Evolutionary conservation across 2,888 invertebrate species (phyloP), one percentile per base, ranked within the genome.

Genomic region (Leucophenga montana): DNA sequence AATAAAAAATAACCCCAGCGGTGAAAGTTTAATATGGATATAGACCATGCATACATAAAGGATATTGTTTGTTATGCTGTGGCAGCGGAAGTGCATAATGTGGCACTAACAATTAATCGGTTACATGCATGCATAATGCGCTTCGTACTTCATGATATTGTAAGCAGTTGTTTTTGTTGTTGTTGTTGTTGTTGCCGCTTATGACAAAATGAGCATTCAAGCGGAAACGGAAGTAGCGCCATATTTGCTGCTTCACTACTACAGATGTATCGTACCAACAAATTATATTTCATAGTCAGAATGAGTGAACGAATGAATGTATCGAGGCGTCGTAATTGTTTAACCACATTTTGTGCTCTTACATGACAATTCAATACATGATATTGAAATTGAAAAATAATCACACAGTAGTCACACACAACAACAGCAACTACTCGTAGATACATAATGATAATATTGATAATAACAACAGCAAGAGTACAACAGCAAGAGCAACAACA

Each of bases 191-290:
- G 20, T 66, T 16, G 33, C 59, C 31, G 33, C 48, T 16, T 53
- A 14, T 56, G 48, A 27, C 46, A 39, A 68, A 68, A 64, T 57
- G 64, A 44, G 46, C 67, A 67, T 39, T 16, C 33, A 64, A 70
- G 68, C 84, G 83, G 83, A 83, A 82, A 59, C 79, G 83, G 83
- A 83, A 83, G 80, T 83, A 78, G 78, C 80, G 82, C 83, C 83
- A 82, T 83, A 80, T 77, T 74, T 73, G 76, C 71, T 73, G 59
- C 31, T 65, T 66, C 57, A 33, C 31, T 66, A 14, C 50, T 53
- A 59, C 50, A 65, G 44, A 67, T 56, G 9, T 33, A n/a, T n/a
- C n/a, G n/a, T n/a, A n/a, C n/a, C n/a, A n/a, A n/a, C n/a, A n/a
- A n/a, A n/a, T n/a, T n/a, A n/a, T n/a, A 18, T 9, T 22, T 20